Conservation (phyloP, 2,888 invertebrate species). For the Cylindroiulus punctatus region DNA sequence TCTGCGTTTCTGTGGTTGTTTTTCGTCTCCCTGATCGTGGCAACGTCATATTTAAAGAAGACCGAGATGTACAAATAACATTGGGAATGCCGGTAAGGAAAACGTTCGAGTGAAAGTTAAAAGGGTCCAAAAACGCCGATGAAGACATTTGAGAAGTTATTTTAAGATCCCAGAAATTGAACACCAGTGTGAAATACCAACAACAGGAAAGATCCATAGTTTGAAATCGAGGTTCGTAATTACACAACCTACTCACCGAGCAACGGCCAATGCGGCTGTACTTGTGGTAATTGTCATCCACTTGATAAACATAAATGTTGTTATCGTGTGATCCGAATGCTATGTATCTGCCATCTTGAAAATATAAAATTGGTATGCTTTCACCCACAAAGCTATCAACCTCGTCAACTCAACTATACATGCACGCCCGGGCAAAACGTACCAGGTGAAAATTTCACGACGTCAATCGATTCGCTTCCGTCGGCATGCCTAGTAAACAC, state of each 20-base stretch:
- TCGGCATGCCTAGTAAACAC: conserved; percentile 70
- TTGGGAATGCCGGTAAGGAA: conserved; percentile 13
- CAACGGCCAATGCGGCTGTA: conserved; percentile 86
- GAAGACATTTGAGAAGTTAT: not conserved
- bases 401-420: not conserved
- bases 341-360: conserved; percentile 81
- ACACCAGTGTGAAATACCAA: not conserved
- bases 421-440: not conserved
- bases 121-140: not conserved
- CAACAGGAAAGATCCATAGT: not conserved
- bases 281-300: conserved; percentile 78
- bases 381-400: not conserved
- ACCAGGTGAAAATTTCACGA: conserved; percentile 58
- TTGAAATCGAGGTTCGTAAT: not conserved
- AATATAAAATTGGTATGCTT: conserved; percentile 67
- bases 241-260: conserved; percentile 70
- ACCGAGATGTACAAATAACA: conserved; percentile 47
- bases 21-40: conserved; percentile 56
- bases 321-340: conserved; percentile 91
- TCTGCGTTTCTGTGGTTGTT: conserved; percentile 58
- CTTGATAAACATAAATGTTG: conserved; percentile 88
- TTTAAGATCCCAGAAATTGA: not conserved
- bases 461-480: conserved; percentile 57
- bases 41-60: conserved; percentile 47
- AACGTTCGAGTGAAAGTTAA: not conserved